Conservation (phyloP, 2,113 vertebrate species). For the Aramus guarauna region DNA sequence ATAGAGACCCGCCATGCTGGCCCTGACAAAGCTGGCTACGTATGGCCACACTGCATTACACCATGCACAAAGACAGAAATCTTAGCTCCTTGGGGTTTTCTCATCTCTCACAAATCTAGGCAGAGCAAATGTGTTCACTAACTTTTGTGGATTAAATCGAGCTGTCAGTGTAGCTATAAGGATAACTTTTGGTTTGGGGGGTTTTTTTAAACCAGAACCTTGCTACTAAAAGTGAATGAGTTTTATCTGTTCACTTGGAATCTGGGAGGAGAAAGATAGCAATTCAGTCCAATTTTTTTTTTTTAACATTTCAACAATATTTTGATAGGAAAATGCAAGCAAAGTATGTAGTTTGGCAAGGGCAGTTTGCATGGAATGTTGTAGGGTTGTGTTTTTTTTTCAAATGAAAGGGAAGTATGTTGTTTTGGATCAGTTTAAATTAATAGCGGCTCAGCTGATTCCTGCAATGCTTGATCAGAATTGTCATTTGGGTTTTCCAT, state of each 20-base stretch:
- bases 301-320: not conserved
- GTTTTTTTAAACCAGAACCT: not conserved
- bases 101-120: not conserved
- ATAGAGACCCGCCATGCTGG: not conserved
- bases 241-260: not conserved
- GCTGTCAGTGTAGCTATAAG: not conserved
- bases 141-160: not conserved
- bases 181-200: not conserved
- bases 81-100: not conserved
- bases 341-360: not conserved
- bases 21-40: not conserved
- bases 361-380: not conserved
- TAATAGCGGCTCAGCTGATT: not conserved
- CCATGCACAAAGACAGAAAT: not conserved
- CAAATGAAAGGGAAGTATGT: not conserved
- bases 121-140: fast-evolving
- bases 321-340: not conserved
- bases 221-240: not conserved
- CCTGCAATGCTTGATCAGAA: not conserved
- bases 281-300: not conserved
- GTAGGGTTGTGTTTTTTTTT: fast-evolving
- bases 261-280: not conserved
- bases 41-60: not conserved
- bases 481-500: not conserved
- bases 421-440: not conserved